Base-by-base conservation (phyloP, 2,797 vertebrate genomes). In the Argyrosomus regius region DNA sequence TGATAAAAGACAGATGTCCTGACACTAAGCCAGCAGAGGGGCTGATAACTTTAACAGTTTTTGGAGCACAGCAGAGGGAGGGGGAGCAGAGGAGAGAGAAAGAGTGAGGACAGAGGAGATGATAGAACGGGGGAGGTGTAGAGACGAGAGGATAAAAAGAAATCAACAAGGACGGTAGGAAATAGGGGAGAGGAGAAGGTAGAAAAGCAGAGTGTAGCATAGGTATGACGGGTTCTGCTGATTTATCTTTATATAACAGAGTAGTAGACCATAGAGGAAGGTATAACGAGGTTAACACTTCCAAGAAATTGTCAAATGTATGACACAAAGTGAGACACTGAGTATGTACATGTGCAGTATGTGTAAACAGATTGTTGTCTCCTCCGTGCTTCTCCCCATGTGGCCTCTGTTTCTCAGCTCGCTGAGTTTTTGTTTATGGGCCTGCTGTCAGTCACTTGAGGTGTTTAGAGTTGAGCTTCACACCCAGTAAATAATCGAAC, bases 1-100 rank as follows among this genome's bases (percentile, higher is more conserved):
- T 94, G 91, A 94, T 89, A 81, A 90, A 92, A 94, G 83, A 82
- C 91, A 94, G 90, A 93, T 92, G 91, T 86, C 82, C 61, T 87
- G 88, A 88, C 35, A 66, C 16, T 22, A 45, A 68, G 75, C 87
- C 85, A 85, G 72, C 82, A 63, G 57, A 78, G 53, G 17, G 72
- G 66, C 62, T 9, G 90, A 83, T 57, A 88, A 75, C 72, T 82
- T 72, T 71, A 71, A 20, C 73, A 83, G 70, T 49, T 89, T 62
- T 83, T 77, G 83, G 74, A 79, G 57, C 60, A 54, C 53, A 58
- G 41, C 41, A 22, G 63, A 43, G 48, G n/a, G 48, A 1, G 39
- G 18, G 26, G 35, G 45, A 53, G 9, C 22, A 35, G 43, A 17
- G 7, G 43, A 57, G 53, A 54, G 22, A 77, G 53, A 59, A 53